Percentiles rank a stretch among this genome's conserved stretches.
Evolutionary conservation across 2,113 vertebrate genomes (phyloP).

Genomic region (Caloenas nicobarica): DNA sequence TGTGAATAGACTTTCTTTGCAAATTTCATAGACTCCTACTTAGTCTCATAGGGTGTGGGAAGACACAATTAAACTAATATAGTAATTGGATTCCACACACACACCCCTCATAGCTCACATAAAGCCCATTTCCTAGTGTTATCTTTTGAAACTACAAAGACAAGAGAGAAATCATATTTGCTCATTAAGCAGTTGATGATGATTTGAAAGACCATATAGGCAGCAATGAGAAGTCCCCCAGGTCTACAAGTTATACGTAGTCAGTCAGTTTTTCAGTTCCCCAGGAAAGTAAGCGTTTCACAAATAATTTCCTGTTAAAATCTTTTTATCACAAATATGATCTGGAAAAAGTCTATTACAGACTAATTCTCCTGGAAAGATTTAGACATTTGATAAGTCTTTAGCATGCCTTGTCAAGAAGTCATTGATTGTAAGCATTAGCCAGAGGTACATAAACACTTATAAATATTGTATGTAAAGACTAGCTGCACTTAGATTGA

Average conservation of each 20-base stretch:
- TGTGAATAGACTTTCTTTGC: conserved; percentile 2
- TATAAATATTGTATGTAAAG: conserved; percentile 75
- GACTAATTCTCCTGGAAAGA: conserved; percentile 36
- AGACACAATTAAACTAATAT: conserved; percentile 21
- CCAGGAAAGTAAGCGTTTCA: neutral
- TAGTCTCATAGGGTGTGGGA: neutral
- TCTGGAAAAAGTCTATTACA: conserved; percentile 31
- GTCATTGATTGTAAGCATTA: conserved; percentile 66
- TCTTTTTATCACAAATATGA: conserved; percentile 39
- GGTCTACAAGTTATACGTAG: conserved; percentile 5
- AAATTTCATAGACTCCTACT: conserved; percentile 20
- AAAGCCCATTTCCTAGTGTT: neutral
- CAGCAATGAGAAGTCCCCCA: neutral
- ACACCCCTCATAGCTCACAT: neutral
- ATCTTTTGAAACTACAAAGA: conserved; percentile 6
- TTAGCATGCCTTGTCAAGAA: conserved; percentile 31
- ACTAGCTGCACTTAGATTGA: conserved; percentile 67
- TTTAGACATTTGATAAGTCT: conserved; percentile 18
- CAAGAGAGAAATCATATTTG: conserved; percentile 9
- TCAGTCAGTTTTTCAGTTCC: neutral
- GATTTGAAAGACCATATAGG: conserved; percentile 1
- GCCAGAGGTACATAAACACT: conserved; percentile 57
- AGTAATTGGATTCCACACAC: neutral
- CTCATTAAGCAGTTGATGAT: conserved; percentile 4
- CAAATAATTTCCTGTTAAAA: neutral